Percentiles rank a stretch among this genome's conserved stretches.
Conservation (phyloP, 2,888 invertebrate genomes). For the Leucania comma region DNA sequence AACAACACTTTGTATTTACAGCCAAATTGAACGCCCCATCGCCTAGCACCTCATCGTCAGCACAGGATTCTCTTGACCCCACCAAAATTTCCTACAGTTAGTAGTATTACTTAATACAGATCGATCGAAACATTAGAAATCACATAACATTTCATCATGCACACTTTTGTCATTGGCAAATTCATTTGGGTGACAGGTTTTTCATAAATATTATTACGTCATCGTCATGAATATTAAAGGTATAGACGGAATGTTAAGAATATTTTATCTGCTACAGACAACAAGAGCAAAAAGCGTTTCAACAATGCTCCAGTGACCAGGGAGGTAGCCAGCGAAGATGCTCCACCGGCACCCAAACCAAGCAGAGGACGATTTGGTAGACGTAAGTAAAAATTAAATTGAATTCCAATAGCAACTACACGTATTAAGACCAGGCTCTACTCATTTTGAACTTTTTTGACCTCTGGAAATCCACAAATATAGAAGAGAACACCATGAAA, state of each 20-base stretch:
- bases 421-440: too few relatives aligned
- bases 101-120: slow-evolving; percentile 58
- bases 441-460: too few relatives aligned
- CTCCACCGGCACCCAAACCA: slow-evolving; percentile 77
- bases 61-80: slow-evolving; percentile 77
- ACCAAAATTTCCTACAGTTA: slow-evolving; percentile 84
- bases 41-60: slow-evolving; percentile 70
- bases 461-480: too few relatives aligned
- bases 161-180: slow-evolving; percentile 36
- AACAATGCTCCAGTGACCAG: slow-evolving; percentile 80
- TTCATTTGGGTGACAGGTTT: slow-evolving; percentile 38
- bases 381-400: slow-evolving; percentile 76
- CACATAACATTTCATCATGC: slow-evolving; percentile 12
- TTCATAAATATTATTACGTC: slow-evolving; percentile 2
- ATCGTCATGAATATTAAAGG: slow-evolving; percentile 1
- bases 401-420: background rate
- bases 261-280: slow-evolving; percentile 42
- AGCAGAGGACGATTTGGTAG: slow-evolving; percentile 84
- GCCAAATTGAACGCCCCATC: slow-evolving; percentile 81
- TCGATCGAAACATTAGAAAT: slow-evolving; percentile 9
- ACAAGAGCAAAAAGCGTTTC: slow-evolving; percentile 71
- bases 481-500: too few relatives aligned
- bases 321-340: slow-evolving; percentile 77
- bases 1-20: slow-evolving; percentile 69
- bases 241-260: background rate